phyloP scores from a whole-genome alignment of 2,113 vertebrate genomes.

The Cinclus mexicanus region DNA sequence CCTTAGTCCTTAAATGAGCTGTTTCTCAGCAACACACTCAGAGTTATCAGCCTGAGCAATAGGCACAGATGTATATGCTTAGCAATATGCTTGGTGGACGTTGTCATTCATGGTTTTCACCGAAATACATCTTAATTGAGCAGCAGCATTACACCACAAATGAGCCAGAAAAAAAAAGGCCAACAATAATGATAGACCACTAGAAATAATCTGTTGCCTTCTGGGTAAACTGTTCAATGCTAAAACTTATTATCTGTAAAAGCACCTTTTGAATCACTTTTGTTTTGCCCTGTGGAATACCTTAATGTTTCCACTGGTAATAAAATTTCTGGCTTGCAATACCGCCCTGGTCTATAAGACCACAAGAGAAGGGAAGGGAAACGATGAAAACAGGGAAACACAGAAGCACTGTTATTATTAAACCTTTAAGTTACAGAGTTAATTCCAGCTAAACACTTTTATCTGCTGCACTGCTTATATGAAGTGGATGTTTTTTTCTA shows the following conservation, averaged over 20 bases:
- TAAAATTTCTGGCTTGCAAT: slow-evolving; percentile 64
- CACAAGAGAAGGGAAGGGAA: slow-evolving; percentile 8
- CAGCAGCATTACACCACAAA: slow-evolving; percentile 48
- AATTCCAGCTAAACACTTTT: slow-evolving; percentile 47
- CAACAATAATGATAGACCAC: slow-evolving; percentile 46
- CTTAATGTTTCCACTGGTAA: slow-evolving; percentile 69
- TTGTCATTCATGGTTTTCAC: slow-evolving; percentile 2
- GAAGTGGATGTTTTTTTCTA: slow-evolving; percentile 13
- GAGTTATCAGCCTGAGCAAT: background rate
- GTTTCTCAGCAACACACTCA: background rate
- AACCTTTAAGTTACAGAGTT: slow-evolving; percentile 55
- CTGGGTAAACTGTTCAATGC: slow-evolving; percentile 44
- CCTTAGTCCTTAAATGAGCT: background rate
- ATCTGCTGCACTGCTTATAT: slow-evolving; percentile 15
- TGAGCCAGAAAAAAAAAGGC: slow-evolving; percentile 37
- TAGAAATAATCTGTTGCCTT: slow-evolving; percentile 50
- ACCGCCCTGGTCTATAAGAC: slow-evolving; percentile 23
- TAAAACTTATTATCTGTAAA: slow-evolving; percentile 70
- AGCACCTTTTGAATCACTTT: slow-evolving; percentile 72
- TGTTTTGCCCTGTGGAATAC: slow-evolving; percentile 69
- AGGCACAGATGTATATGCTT: background rate
- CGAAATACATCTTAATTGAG: slow-evolving; percentile 47
- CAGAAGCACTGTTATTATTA: slow-evolving; percentile 33
- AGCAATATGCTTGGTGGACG: background rate
- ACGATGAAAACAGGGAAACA: slow-evolving; percentile 3